Percentiles rank a stretch among this genome's conserved stretches.
Evolutionary conservation across 1,140 invertebrate species (phyloP).

Genomic region (Andrena cerasifolii): DNA sequence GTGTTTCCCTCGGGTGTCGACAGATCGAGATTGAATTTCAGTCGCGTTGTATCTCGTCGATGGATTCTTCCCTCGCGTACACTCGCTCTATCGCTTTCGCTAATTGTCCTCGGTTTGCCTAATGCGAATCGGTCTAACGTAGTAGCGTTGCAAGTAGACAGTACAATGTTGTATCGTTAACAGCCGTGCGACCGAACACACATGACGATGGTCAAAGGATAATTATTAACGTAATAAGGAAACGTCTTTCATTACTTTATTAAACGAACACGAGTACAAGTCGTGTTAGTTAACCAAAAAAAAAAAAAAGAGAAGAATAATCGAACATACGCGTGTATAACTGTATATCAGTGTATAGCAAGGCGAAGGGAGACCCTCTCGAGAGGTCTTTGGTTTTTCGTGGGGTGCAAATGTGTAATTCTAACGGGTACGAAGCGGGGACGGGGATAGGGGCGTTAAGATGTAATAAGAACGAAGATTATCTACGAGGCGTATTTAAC

Average conservation of each 20-base stretch:
- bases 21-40: too few relatives aligned
- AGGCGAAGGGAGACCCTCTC: constrained; percentile 32
- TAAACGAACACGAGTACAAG: constrained; percentile 73
- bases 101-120: constrained; percentile 37
- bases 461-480: constrained; percentile 32
- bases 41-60: neutral
- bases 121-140: constrained; percentile 47
- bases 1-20: neutral
- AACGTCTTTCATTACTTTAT: constrained; percentile 80
- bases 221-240: constrained; percentile 70
- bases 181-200: constrained; percentile 62
- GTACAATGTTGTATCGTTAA: constrained; percentile 47
- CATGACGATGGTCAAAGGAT: constrained; percentile 58
- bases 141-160: constrained; percentile 40
- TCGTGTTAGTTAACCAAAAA: constrained; percentile 58
- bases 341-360: constrained; percentile 45
- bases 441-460: constrained; percentile 5
- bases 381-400: constrained; percentile 43
- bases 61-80: constrained; percentile 7
- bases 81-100: neutral
- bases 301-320: neutral
- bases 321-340: constrained; percentile 36
- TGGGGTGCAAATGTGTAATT: constrained; percentile 38
- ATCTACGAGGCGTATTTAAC: constrained; percentile 39
- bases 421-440: neutral